Percentiles rank a stretch among this genome's conserved stretches.
Conservation (phyloP, 2,888 invertebrate genomes). For the Mimachlamys varia region DNA sequence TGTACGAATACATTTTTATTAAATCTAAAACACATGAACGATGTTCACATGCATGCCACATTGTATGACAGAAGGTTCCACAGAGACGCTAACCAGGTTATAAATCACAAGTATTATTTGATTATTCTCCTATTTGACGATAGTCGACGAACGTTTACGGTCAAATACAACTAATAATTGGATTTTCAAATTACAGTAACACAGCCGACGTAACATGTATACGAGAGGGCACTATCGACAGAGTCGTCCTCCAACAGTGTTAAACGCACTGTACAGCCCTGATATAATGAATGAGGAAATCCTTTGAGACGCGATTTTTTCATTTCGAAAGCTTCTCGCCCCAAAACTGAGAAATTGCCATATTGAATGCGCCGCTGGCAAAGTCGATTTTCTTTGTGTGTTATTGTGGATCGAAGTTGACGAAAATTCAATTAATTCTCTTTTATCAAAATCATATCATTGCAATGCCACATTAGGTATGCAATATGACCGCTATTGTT, state of each 20-base stretch:
- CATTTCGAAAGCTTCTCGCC: background rate
- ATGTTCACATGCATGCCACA: no score
- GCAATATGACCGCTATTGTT: conserved; percentile 20
- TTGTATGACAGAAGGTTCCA: no score
- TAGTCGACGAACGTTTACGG: background rate
- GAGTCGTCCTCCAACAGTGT: background rate
- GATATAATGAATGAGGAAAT: background rate
- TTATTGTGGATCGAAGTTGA: background rate
- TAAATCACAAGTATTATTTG: background rate
- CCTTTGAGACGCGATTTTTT: background rate
- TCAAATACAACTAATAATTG: background rate
- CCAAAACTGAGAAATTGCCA: conserved; percentile 19
- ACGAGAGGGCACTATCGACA: background rate
- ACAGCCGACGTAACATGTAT: background rate
- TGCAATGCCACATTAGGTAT: conserved; percentile 8
- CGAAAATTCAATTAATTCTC: conserved; percentile 24
- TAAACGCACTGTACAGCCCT: background rate
- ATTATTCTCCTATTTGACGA: background rate
- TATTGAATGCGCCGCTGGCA: background rate
- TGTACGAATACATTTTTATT: no score
- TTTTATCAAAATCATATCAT: conserved; percentile 16
- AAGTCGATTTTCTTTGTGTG: conserved; percentile 5
- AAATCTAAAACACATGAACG: no score
- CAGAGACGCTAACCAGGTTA: background rate
- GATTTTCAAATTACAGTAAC: background rate